Base-by-base conservation (phyloP, 53 echinoderm and acorn worm genomes). In the Henricia sp. region DNA sequence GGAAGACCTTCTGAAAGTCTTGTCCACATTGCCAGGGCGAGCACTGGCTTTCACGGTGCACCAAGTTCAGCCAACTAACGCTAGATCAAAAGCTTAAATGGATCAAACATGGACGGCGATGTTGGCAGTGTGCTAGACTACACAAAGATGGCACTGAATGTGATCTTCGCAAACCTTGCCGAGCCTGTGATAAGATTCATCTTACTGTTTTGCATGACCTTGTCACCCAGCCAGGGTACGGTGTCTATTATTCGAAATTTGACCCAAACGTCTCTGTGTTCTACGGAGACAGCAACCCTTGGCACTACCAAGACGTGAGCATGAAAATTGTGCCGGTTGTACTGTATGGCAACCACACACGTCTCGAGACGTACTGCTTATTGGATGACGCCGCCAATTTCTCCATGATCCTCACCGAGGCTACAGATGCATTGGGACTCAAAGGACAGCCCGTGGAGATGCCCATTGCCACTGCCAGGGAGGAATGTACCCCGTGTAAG, bases 311-410 rank as follows among this genome's bases (percentile, higher is more conserved):
- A 56, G 68, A 68, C 1, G 68, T 68, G 23, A 68, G 68, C 68
- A 41, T 68, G 68, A 68, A 68, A 26, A 23, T 68, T 16, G 40
- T 68, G 3, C 68, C 68, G 1, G 2, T 68, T 23, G 24, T 40
- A n/a, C 68, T 71, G 14, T 50, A 71, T n/a, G 71, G 48, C 1
- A 4, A 71, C 21, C 30, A 5, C 2, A 46, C 48, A 29, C 50
- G 50, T 29, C 21, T 71, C 14, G 17, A 71, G 50, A 50, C 71
- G 28, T 17, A 71, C 50, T 71, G 32, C 17, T 33, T 71, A 1
- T 32, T 71, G 32, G 71, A 71, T 28, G 71, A 71, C 21, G 71
- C 71, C 9, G 71, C 71, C 50, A 71, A 46, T 33, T 71, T 71
- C 4, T 25, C 68, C 2, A 38, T 68, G 68, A 68, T 68, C 39